phyloP scores from a whole-genome alignment of 2,113 vertebrate genomes.

The Gymnocephalus cernua region DNA sequence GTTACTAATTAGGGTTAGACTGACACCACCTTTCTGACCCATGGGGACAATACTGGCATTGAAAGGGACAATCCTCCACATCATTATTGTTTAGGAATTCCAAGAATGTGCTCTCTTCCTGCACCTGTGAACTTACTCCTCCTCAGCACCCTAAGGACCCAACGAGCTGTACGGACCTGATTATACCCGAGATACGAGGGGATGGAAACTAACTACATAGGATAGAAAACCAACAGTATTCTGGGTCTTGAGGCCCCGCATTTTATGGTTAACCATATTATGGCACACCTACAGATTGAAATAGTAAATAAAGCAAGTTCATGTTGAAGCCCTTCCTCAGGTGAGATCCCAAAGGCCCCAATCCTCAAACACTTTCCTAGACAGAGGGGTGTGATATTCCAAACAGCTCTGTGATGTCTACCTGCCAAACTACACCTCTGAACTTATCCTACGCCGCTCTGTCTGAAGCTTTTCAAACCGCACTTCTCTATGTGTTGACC shows the following conservation, averaged over 20 bases:
- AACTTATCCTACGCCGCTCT: neutral
- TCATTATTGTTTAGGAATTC: conserved; percentile 23
- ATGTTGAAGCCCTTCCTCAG: neutral
- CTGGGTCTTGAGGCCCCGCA: neutral
- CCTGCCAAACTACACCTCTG: conserved; percentile 27
- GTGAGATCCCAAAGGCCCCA: neutral
- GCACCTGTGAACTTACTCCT: conserved; percentile 1
- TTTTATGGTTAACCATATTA: neutral
- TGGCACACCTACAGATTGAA: neutral
- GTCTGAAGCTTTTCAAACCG: conserved; percentile 33
- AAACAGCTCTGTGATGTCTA: conserved; percentile 41
- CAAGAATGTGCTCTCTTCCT: conserved; percentile 22
- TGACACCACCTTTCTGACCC: neutral
- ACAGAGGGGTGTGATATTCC: conserved; percentile 65
- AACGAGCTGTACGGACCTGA: neutral
- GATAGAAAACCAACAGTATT: neutral
- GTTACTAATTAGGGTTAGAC: neutral
- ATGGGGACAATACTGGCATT: neutral
- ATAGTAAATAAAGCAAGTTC: conserved; percentile 4
- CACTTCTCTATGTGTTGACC: conserved; percentile 8
- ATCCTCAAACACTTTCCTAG: conserved; percentile 29
- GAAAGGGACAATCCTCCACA: neutral
- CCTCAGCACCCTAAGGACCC: conserved; percentile 7
- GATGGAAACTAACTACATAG: too few species aligned
- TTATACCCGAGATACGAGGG: neutral